These are phyloP conservation scores for Gandaritis pyraliata DNA, from an alignment of 2,888 invertebrate genomes.

Conservation along the genomic window DNA sequence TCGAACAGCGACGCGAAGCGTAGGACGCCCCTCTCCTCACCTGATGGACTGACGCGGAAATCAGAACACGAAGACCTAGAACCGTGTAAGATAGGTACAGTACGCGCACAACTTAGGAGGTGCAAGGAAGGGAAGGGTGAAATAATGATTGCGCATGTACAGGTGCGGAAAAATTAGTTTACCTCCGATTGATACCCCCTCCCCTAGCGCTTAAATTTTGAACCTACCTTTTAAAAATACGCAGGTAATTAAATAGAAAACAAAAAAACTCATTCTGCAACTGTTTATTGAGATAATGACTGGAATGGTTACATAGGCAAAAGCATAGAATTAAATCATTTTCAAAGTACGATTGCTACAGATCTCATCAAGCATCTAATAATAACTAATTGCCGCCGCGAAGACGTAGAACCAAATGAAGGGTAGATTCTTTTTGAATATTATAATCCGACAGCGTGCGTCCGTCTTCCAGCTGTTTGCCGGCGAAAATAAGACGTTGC, in stretches of 20 bases:
- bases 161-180: too few relatives aligned
- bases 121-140: too few relatives aligned
- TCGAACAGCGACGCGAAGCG: too few relatives aligned
- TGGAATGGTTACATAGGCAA: constrained; percentile 60
- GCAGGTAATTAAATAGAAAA: not conserved
- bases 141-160: too few relatives aligned
- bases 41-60: too few relatives aligned
- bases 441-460: constrained; percentile 8
- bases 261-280: not conserved
- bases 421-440: constrained; percentile 38
- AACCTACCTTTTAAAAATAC: not conserved
- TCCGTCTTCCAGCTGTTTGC: constrained; percentile 17
- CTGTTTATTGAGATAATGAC: constrained; percentile 51
- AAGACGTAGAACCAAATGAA: constrained; percentile 63
- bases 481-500: constrained; percentile 17
- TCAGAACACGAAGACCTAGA: too few relatives aligned
- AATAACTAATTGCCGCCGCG: constrained; percentile 45
- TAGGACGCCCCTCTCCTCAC: too few relatives aligned
- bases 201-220: too few relatives aligned
- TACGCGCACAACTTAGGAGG: too few relatives aligned
- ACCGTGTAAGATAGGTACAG: too few relatives aligned
- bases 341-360: constrained; percentile 37
- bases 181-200: too few relatives aligned
- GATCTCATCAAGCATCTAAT: constrained; percentile 26
- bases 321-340: constrained; percentile 37